Conservation (phyloP, 2,888 invertebrate species). For the Microplitis deprimator region DNA sequence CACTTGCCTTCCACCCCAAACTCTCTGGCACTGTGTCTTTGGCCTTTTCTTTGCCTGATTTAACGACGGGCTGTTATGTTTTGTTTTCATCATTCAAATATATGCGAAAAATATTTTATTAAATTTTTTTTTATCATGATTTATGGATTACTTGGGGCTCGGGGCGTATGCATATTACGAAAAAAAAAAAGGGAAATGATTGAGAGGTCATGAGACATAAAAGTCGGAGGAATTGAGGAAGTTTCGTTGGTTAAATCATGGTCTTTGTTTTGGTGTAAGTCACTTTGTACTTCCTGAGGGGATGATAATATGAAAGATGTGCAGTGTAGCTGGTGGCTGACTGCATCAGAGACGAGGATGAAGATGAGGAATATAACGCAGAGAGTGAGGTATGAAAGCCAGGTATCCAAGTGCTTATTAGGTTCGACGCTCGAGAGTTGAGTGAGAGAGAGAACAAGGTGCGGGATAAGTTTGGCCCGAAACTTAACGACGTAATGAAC, state of each 20-base stretch:
- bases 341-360: constrained; percentile 11
- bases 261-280: constrained; percentile 13
- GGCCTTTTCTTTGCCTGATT: constrained; percentile 27
- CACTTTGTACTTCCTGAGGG: constrained; percentile 7
- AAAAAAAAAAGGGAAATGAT: not conserved
- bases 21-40: constrained; percentile 17
- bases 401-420: constrained; percentile 44
- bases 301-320: constrained; percentile 7
- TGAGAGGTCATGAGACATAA: not conserved
- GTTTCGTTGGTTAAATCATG: not conserved
- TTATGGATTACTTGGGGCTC: not conserved
- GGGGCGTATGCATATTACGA: not conserved
- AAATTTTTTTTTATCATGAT: not conserved
- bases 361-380: constrained; percentile 35
- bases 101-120: not conserved
- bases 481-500: constrained; percentile 68
- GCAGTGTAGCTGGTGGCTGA: constrained; percentile 4
- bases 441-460: constrained; percentile 31
- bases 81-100: not conserved
- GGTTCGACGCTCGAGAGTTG: constrained; percentile 33
- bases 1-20: constrained; percentile 34
- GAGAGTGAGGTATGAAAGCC: constrained; percentile 17
- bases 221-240: constrained; percentile 9
- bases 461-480: constrained; percentile 58
- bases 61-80: constrained; percentile 2